phyloP scores from a whole-genome alignment of 1,140 invertebrate species.

The Drosophila guanche region DNA sequence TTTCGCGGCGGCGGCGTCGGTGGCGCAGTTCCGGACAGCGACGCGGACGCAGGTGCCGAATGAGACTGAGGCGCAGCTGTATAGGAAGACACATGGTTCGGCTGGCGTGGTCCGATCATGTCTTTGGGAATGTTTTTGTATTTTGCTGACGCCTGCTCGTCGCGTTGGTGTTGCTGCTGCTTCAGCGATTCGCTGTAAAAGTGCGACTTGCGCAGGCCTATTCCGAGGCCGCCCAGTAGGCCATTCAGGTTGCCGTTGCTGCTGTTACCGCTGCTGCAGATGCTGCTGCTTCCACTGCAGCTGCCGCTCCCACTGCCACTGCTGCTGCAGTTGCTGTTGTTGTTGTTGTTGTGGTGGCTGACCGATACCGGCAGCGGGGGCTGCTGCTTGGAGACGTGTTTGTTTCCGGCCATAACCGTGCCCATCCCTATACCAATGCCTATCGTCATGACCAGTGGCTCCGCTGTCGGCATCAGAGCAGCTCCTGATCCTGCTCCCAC shows the following conservation, averaged over 20 bases:
- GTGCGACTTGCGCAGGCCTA: constrained; percentile 59
- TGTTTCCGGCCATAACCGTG: constrained; percentile 13
- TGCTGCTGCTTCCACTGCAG: constrained; percentile 8
- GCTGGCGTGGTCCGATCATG: constrained; percentile 70
- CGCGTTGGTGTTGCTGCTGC: constrained; percentile 41
- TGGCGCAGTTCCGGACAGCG: constrained; percentile 50
- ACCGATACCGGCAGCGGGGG: constrained; percentile 17
- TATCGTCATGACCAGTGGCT: constrained; percentile 24
- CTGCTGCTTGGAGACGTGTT: constrained; percentile 40
- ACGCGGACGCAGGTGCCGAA: constrained; percentile 27
- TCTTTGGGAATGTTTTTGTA: constrained; percentile 84
- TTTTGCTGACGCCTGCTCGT: constrained; percentile 67
- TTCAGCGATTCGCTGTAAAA: constrained; percentile 63
- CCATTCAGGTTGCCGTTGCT: constrained; percentile 55
- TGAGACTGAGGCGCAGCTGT: constrained; percentile 1
- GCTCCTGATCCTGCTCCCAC: constrained; percentile 8
- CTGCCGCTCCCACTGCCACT: background rate
- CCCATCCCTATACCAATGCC: constrained; percentile 14
- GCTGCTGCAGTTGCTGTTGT: constrained; percentile 1
- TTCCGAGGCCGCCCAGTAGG: constrained; percentile 32
- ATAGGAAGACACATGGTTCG: constrained; percentile 30
- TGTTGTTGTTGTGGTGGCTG: constrained; percentile 14
- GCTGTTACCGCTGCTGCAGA: constrained; percentile 7
- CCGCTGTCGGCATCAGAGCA: background rate
- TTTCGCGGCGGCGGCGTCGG: constrained; percentile 82